These are phyloP conservation scores for Pelecanoides urinatrix DNA, from an alignment of 2,113 vertebrate species.

Conservation along the genomic window DNA sequence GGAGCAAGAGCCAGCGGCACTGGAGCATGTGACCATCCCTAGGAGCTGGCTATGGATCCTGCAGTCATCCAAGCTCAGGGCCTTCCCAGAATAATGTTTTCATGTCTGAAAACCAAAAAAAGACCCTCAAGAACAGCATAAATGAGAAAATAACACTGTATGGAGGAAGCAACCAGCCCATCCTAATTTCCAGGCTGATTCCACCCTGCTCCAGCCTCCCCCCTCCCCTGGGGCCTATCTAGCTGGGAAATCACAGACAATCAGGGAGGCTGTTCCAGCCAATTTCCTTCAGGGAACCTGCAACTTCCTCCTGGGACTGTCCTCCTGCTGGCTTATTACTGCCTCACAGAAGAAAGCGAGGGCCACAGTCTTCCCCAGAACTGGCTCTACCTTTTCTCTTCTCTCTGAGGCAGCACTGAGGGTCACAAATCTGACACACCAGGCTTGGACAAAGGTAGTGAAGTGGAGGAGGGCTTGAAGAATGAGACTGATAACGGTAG, in stretches of 20 bases:
- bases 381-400: not conserved
- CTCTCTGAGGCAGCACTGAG: not conserved
- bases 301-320: conserved; percentile 48
- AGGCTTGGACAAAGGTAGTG: not conserved
- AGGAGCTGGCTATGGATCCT: not conserved
- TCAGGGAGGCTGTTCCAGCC: conserved; percentile 46
- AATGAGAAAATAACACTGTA: not conserved
- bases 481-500: conserved; percentile 26
- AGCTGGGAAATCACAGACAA: conserved; percentile 54
- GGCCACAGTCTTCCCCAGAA: not conserved
- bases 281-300: conserved; percentile 61
- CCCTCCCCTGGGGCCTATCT: conserved; percentile 28
- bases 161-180: conserved; percentile 26
- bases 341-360: not conserved
- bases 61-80: not conserved
- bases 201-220: conserved; percentile 6
- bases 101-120: not conserved
- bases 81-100: not conserved
- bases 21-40: not conserved
- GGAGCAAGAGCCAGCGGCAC: not conserved
- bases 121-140: not conserved
- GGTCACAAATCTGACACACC: not conserved
- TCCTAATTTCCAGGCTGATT: conserved; percentile 43
- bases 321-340: not conserved
- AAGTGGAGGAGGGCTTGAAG: conserved; percentile 41